phyloP scores from a whole-genome alignment of 2,113 vertebrate species.

The Nematolebias whitei region DNA sequence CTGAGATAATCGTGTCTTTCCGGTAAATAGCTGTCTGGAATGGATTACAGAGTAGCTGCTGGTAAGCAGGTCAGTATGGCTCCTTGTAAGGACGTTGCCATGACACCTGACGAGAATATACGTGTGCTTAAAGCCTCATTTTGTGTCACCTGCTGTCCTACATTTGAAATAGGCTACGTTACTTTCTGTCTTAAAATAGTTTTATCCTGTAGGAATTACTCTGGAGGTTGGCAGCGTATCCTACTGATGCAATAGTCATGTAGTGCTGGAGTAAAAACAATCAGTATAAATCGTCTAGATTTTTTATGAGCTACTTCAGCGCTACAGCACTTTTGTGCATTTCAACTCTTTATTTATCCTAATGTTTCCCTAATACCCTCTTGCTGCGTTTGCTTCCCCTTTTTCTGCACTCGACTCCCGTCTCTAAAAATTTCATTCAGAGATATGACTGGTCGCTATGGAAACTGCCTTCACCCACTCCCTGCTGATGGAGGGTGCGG shows the following conservation, averaged over 20 bases:
- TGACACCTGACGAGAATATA: conserved; percentile 63
- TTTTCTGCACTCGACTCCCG: conserved; percentile 25
- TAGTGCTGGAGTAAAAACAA: conserved; percentile 7
- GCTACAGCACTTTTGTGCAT: background rate
- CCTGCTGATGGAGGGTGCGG: conserved; percentile 75
- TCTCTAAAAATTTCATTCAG: conserved; percentile 68
- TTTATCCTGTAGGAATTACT: conserved; percentile 45
- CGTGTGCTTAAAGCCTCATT: conserved; percentile 49
- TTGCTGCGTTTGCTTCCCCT: conserved; percentile 40
- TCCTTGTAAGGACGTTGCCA: conserved; percentile 57
- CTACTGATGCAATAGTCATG: conserved; percentile 20
- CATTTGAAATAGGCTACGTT: conserved; percentile 57
- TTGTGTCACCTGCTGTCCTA: conserved; percentile 59
- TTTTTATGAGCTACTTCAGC: conserved; percentile 16
- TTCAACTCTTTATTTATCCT: conserved; percentile 11
- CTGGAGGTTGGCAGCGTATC: conserved; percentile 39
- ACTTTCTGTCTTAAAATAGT: conserved; percentile 40
- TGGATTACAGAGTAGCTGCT: conserved; percentile 49
- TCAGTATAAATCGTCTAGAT: conserved; percentile 4
- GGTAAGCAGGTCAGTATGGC: conserved; percentile 59
- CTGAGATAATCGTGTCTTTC: conserved; percentile 50
- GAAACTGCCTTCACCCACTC: conserved; percentile 82
- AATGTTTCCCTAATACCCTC: conserved; percentile 39
- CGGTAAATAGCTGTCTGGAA: conserved; percentile 32
- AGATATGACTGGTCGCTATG: conserved; percentile 76